These are phyloP conservation scores for Philantomba maxwellii DNA, from an alignment of 2,113 vertebrate genomes.

Conservation along the genomic window DNA sequence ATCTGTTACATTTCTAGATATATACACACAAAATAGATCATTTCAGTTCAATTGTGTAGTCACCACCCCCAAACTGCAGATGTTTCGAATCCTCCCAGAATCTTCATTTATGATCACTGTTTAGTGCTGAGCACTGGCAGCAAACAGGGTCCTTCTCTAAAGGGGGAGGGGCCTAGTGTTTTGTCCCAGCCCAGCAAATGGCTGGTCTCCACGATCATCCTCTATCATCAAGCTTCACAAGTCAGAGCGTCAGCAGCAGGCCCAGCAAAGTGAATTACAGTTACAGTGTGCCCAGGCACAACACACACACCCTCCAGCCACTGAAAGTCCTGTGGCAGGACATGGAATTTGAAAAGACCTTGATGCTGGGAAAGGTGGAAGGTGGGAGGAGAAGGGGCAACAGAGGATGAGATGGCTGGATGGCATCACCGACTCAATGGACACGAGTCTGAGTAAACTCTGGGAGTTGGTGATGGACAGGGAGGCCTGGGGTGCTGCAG, in stretches of 20 bases:
- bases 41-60: background rate
- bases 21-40: background rate
- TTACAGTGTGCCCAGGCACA: background rate
- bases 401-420: background rate
- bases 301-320: rapidly evolving
- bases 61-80: background rate
- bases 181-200: background rate
- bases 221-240: too few species aligned
- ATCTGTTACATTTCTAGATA: background rate
- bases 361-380: background rate
- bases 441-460: background rate
- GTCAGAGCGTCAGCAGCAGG: too few species aligned
- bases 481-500: background rate
- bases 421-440: background rate
- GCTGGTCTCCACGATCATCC: rapidly evolving
- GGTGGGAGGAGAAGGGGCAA: background rate
- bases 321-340: background rate
- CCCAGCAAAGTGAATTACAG: too few species aligned
- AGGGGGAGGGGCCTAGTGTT: background rate
- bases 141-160: background rate
- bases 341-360: background rate
- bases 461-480: background rate
- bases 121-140: background rate
- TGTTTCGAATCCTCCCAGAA: background rate
- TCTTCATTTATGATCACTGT: background rate